phyloP scores from a whole-genome alignment of 2,113 vertebrate species.

The Petromus typicus region DNA sequence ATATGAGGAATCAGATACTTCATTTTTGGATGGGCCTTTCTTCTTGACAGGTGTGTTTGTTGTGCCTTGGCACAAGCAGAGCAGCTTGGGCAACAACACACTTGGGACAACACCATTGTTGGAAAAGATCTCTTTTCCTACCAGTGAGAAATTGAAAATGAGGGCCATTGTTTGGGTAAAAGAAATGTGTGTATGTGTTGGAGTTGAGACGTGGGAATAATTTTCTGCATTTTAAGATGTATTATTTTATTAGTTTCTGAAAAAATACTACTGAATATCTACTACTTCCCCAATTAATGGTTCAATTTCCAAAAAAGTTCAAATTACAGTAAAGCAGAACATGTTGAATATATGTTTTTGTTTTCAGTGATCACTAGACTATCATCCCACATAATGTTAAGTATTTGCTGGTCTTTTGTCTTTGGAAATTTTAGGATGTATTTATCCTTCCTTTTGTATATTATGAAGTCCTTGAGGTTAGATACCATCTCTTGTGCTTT shows the following conservation, averaged over 20 bases:
- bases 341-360: neutral
- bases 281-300: neutral
- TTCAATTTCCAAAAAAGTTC: neutral
- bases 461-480: neutral
- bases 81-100: neutral
- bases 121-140: constrained; percentile 18
- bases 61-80: constrained; percentile 49
- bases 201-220: neutral
- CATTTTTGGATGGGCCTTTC: constrained; percentile 2
- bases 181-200: neutral
- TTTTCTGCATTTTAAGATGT: neutral
- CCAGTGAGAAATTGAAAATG: constrained; percentile 62
- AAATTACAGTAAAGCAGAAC: constrained; percentile 16
- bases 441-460: neutral
- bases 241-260: neutral
- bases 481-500: neutral
- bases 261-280: neutral
- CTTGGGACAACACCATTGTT: constrained; percentile 33
- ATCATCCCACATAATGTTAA: neutral
- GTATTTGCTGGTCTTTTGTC: neutral
- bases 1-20: constrained; percentile 61
- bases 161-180: constrained; percentile 19
- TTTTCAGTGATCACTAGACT: neutral
- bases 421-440: neutral
- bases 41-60: neutral